Conservation (phyloP, 2,888 invertebrate genomes). For the Andrena bucephala region DNA sequence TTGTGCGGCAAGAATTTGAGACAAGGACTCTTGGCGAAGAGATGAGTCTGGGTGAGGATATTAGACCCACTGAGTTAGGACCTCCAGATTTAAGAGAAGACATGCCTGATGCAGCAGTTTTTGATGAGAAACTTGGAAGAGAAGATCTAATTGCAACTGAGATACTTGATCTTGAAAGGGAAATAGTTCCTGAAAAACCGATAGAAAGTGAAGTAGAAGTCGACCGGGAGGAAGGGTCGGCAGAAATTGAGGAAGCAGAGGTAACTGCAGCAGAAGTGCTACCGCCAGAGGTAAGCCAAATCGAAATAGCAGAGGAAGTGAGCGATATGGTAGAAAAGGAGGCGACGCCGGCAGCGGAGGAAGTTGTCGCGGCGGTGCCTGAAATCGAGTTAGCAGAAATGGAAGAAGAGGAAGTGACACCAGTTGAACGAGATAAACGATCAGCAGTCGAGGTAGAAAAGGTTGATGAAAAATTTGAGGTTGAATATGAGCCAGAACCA, state of each 20-base stretch:
- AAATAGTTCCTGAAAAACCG: not conserved
- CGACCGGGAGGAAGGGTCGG: not conserved
- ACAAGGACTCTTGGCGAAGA: no score
- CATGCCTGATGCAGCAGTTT: no score
- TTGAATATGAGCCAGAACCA: not conserved
- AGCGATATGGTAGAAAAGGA: not conserved
- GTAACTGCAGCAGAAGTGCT: not conserved
- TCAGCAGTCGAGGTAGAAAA: no score
- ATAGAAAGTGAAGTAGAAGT: conserved; percentile 5
- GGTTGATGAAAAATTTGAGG: no score
- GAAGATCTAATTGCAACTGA: no score
- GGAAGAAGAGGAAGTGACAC: not conserved
- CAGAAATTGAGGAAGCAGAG: not conserved
- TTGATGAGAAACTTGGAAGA: no score
- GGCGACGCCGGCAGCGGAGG: not conserved
- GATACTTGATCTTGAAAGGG: not conserved
- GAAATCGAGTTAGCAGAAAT: not conserved
- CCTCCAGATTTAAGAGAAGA: not conserved
- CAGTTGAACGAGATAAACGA: no score
- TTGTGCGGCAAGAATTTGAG: no score
- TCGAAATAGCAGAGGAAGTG: not conserved
- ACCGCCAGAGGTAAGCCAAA: not conserved
- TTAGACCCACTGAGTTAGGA: not conserved
- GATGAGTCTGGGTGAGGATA: not conserved
- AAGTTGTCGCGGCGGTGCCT: conserved; percentile 2